Percentiles rank a stretch among this genome's conserved stretches.
phyloP scores from a whole-genome alignment of 2,113 vertebrate genomes.

The Varanus salvator region DNA sequence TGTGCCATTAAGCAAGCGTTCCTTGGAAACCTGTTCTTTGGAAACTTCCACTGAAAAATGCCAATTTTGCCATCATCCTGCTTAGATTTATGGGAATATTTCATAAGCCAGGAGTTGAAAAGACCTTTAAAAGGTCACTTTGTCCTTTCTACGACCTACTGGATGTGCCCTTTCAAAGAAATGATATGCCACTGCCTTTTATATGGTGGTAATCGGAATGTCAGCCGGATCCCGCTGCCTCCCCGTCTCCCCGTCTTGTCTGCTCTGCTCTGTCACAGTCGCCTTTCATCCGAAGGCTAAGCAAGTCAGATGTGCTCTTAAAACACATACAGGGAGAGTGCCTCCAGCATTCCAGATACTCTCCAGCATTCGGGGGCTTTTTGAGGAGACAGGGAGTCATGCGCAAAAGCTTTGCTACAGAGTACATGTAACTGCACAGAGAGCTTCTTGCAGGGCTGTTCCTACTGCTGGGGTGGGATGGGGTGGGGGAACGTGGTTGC shows the following conservation, averaged over 20 bases:
- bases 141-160: constrained; percentile 33
- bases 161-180: constrained; percentile 18
- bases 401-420: neutral
- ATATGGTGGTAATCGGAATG: constrained; percentile 51
- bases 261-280: constrained; percentile 29
- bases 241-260: constrained; percentile 35
- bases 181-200: constrained; percentile 30
- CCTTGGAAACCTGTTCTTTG: neutral
- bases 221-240: constrained; percentile 23
- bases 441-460: neutral
- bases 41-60: constrained; percentile 21
- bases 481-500: no score
- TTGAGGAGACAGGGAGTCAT: neutral
- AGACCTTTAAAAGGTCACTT: constrained; percentile 32
- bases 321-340: neutral
- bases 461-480: no score
- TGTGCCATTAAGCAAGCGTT: neutral
- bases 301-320: constrained; percentile 19
- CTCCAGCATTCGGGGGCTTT: neutral
- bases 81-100: constrained; percentile 42
- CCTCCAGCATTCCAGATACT: constrained; percentile 7
- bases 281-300: constrained; percentile 5
- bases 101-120: constrained; percentile 1
- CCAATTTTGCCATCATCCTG: constrained; percentile 40
- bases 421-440: neutral